Evolutionary conservation across 2,113 vertebrate species (phyloP), one percentile per base, ranked within the genome.

Genomic region (Acinonyx jubatus): DNA sequence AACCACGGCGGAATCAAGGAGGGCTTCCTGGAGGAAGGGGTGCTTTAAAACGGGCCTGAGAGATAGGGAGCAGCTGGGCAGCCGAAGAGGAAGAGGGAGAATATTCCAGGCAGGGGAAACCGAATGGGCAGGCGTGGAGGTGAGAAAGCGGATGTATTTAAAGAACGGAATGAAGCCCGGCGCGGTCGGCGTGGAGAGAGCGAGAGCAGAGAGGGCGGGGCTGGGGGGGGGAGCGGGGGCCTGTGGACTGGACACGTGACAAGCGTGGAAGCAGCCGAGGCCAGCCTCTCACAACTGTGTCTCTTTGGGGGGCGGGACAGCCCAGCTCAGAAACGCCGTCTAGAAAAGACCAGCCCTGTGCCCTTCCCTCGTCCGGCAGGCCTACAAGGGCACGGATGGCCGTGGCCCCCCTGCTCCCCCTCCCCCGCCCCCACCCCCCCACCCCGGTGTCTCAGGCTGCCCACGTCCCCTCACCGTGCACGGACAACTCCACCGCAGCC

Each of bases 401-500:
- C n/a, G 2, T 1, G 14, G 50, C 23, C 33, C 38, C 63, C 83
- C 4, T 65, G 29, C n/a, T 31, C 38, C 21, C 10, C 19, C 33
- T 5, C 3, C 36, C 4, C 9, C 41, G 0, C 55, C 19, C 19
- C 33, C 10, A 1, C 7, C 7, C 50, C 0, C 41, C 45, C 1
- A 45, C 7, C 7, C 45, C 7, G 1, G 65, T 4, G 10, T 31
- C n/a, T 48, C 9, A 0, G 48, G 57, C 50, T 11, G 1, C 52
- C 86, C 5, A 0, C 0, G 0, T 4, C 96, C 0, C 0, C 98
- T 99, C 97, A 99, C 99, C 98, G 0, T 98, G 98, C 68, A 99
- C 98, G 0, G 55, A 96, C 61, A 99, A 73, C 93, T 98, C 97
- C 97, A 99, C 98, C 90, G 98, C 98, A 0, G 98, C 98, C 74